These are phyloP conservation scores for Chymomyza amoena DNA, from an alignment of 2,888 invertebrate species.

Conservation along the genomic window DNA sequence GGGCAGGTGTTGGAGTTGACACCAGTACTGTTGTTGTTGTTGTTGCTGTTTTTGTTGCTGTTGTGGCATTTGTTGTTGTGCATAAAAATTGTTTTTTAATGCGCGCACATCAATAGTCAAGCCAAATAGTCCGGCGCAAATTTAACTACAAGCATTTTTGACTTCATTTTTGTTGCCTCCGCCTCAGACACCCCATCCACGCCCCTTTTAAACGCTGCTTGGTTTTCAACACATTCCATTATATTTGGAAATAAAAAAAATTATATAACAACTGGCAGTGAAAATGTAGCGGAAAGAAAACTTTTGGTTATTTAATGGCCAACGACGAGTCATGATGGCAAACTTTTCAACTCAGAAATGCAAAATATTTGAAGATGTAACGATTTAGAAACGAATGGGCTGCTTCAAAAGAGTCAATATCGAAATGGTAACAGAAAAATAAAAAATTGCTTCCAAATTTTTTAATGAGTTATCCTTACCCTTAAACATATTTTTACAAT, in stretches of 20 bases:
- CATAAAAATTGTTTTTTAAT: slow-evolving; percentile 72
- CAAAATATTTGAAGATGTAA: not conserved
- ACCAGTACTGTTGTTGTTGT: slow-evolving; percentile 14
- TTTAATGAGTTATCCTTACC: too few relatives aligned
- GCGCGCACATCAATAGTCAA: slow-evolving; percentile 70
- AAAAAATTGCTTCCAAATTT: not conserved
- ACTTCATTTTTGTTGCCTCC: slow-evolving; percentile 28
- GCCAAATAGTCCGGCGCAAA: slow-evolving; percentile 69
- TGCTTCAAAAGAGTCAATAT: not conserved
- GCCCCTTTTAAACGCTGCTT: slow-evolving; percentile 24
- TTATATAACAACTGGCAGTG: not conserved
- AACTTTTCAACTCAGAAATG: not conserved
- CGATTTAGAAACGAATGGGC: not conserved
- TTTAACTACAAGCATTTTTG: slow-evolving; percentile 60
- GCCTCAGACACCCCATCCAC: too few relatives aligned
- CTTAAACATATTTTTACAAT: too few relatives aligned
- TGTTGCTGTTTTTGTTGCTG: slow-evolving; percentile 22
- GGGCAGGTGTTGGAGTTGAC: slow-evolving; percentile 30
- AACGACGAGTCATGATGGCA: not conserved
- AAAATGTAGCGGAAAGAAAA: not conserved
- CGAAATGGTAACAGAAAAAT: not conserved
- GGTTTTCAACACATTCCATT: slow-evolving; percentile 21
- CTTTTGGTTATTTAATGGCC: not conserved
- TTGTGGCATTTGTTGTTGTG: slow-evolving; percentile 24
- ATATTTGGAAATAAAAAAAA: slow-evolving; percentile 17